A percentile compares a stretch with the other conserved stretches of the same genome.
Conservation (phyloP, 2,113 vertebrate genomes). For the Nycticryphes semicollaris region DNA sequence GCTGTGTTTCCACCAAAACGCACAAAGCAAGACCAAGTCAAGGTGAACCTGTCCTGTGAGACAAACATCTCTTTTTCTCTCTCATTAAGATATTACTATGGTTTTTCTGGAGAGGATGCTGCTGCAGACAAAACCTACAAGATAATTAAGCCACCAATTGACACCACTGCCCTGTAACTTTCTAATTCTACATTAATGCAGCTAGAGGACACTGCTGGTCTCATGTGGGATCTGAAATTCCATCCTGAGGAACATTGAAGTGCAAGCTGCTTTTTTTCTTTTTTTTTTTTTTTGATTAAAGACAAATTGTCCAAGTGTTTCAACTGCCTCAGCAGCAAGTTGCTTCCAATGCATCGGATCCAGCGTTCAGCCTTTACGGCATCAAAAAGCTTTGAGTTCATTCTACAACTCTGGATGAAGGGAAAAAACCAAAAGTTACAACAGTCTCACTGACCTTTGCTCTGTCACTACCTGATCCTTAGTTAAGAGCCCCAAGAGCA, state of each 20-base stretch:
- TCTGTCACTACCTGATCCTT: not conserved
- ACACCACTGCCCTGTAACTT: not conserved
- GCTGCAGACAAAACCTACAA: not conserved
- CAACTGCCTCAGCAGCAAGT: not conserved
- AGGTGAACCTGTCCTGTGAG: not conserved
- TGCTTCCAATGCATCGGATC: fast-evolving
- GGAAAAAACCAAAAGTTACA: not conserved
- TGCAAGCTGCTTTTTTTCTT: not conserved
- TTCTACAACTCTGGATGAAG: not conserved
- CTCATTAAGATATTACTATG: fast-evolving
- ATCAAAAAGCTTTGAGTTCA: not conserved
- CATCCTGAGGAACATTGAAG: not conserved
- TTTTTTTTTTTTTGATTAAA: not conserved
- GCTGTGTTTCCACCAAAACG: not conserved
- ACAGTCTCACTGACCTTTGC: not conserved
- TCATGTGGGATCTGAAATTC: not conserved
- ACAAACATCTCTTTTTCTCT: not conserved
- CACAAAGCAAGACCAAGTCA: not conserved
- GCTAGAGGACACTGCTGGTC: not conserved
- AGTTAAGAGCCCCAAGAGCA: fast-evolving
- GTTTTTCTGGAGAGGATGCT: not conserved
- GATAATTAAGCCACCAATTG: not conserved
- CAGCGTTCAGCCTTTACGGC: not conserved
- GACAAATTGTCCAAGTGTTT: not conserved
- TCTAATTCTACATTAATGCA: not conserved